Conservation (phyloP, 2,888 invertebrate genomes). For the Agonum fuliginosum region DNA sequence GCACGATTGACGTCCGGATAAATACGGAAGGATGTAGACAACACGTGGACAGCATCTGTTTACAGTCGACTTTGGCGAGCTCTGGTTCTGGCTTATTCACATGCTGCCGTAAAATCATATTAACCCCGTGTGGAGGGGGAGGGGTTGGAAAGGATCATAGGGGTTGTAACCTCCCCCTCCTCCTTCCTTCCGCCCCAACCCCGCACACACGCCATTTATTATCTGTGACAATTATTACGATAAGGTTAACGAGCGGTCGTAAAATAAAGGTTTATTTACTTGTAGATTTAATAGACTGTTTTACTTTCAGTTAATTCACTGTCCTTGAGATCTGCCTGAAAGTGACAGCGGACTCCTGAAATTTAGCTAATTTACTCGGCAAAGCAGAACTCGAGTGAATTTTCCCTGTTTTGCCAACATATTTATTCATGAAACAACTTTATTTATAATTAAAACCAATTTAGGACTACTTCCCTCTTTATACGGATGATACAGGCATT, state of each 20-base stretch:
- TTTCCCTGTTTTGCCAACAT: not conserved
- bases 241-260: constrained; percentile 49
- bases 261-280: constrained; percentile 50
- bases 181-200: no score
- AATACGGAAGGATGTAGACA: no score
- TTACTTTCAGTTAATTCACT: constrained; percentile 39
- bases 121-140: constrained; percentile 4
- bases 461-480: no score
- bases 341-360: constrained; percentile 7
- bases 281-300: constrained; percentile 45
- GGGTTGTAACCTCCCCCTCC: not conserved
- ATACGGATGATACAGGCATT: no score
- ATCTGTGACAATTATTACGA: constrained; percentile 55
- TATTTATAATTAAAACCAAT: not conserved
- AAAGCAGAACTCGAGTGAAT: not conserved
- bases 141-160: no score
- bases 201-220: constrained; percentile 44
- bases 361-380: constrained; percentile 1
- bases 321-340: constrained; percentile 6
- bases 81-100: constrained; percentile 27
- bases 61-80: constrained; percentile 4
- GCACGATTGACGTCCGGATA: no score
- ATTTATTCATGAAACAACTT: not conserved
- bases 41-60: constrained; percentile 38
- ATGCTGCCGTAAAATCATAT: constrained; percentile 47